These are phyloP conservation scores for Hipposideros larvatus DNA, from an alignment of 2,797 vertebrate species.

Conservation along the genomic window DNA sequence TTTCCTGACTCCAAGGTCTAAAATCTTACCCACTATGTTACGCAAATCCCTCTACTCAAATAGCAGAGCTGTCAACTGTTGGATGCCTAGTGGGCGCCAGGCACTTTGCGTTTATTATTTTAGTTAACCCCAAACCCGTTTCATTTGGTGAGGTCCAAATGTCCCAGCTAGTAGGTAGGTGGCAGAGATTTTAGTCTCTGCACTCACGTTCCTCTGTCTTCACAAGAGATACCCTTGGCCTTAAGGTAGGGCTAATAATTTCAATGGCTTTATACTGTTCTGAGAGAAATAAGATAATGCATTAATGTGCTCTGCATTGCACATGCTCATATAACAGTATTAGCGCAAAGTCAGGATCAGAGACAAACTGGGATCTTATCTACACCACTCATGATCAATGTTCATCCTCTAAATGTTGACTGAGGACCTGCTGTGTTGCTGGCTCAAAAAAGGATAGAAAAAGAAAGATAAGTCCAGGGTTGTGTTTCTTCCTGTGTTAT, in stretches of 20 bases:
- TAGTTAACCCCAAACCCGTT: neutral
- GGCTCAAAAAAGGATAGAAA: neutral
- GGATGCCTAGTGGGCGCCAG: neutral
- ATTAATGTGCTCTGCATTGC: neutral
- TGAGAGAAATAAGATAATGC: neutral
- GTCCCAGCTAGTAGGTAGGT: neutral
- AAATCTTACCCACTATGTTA: neutral
- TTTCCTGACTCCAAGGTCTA: neutral
- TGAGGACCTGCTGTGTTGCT: neutral
- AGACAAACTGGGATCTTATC: neutral
- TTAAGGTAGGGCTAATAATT: neutral
- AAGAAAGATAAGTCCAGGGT: neutral
- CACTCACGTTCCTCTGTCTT: neutral
- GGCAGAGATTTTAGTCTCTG: neutral
- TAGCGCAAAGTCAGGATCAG: neutral
- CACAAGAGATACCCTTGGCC: neutral
- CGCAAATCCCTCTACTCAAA: neutral
- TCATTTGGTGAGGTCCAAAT: neutral
- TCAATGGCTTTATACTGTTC: neutral
- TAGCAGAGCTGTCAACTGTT: neutral
- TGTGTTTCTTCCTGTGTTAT: neutral
- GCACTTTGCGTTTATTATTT: neutral
- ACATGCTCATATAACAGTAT: neutral
- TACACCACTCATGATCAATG: neutral
- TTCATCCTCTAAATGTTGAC: neutral